phyloP scores from a whole-genome alignment of 92 coral and sea anemone genomes.

The Scolanthus callimorphus region DNA sequence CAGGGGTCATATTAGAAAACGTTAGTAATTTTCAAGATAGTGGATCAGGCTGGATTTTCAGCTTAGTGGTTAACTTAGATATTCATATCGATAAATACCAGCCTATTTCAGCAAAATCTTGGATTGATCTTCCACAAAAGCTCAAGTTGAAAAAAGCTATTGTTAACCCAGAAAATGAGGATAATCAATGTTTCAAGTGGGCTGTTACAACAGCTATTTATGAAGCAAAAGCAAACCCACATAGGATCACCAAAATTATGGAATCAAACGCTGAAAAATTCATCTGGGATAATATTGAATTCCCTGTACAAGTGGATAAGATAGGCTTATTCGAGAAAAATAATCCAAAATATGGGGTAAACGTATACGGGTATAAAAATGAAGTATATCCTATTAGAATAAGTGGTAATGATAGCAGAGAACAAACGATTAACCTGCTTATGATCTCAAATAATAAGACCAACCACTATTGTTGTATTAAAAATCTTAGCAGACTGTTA shows the following conservation, averaged over 20 bases:
- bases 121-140: slow-evolving; percentile 6
- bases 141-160: slow-evolving; percentile 21
- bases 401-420: too few species aligned
- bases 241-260: slow-evolving; percentile 20
- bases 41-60: slow-evolving; percentile 21
- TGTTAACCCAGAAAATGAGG: slow-evolving; percentile 33
- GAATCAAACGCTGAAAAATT: slow-evolving; percentile 8
- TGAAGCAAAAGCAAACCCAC: slow-evolving; percentile 10
- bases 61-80: slow-evolving; percentile 1
- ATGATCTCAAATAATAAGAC: neutral
- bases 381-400: slow-evolving; percentile 6
- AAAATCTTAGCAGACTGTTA: neutral
- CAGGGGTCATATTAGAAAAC: neutral
- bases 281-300: slow-evolving; percentile 23
- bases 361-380: slow-evolving; percentile 17
- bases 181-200: slow-evolving; percentile 45
- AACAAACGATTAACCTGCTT: too few species aligned
- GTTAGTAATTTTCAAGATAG: slow-evolving; percentile 2
- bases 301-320: slow-evolving; percentile 13
- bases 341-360: slow-evolving; percentile 7
- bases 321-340: slow-evolving; percentile 16
- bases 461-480: slow-evolving; percentile 5
- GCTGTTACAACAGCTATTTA: slow-evolving; percentile 19
- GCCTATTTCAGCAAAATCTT: slow-evolving; percentile 13
- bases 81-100: neutral